A percentile compares a stretch with the other conserved stretches of the same genome.
phyloP scores from a whole-genome alignment of 2,797 vertebrate genomes.

The Pitangus sulphuratus region DNA sequence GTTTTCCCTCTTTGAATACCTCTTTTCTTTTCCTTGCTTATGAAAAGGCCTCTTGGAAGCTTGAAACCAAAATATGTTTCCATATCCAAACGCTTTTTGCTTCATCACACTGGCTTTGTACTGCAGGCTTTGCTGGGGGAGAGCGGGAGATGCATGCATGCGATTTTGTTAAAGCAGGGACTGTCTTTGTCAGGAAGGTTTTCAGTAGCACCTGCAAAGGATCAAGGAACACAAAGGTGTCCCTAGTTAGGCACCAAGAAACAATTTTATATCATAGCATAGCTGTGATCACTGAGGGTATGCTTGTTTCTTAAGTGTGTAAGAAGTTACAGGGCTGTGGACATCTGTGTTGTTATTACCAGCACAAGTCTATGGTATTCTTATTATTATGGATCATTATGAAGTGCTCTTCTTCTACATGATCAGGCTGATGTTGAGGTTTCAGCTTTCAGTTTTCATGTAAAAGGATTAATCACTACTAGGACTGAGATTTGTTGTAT shows the following conservation, averaged over 20 bases:
- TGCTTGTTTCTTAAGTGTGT: background rate
- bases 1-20: background rate
- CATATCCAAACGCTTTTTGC: constrained; percentile 51
- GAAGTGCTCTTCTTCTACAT: background rate
- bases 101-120: constrained; percentile 50
- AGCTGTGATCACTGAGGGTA: background rate
- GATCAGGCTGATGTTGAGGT: background rate
- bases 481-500: background rate
- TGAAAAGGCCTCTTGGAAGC: constrained; percentile 38
- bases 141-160: background rate
- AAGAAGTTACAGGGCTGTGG: background rate
- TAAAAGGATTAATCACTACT: background rate
- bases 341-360: background rate
- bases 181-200: background rate
- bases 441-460: background rate
- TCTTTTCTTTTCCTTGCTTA: constrained; percentile 59
- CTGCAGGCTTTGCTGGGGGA: constrained; percentile 1
- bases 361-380: background rate
- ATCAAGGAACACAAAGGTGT: background rate
- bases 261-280: background rate
- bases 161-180: background rate
- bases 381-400: background rate
- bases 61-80: constrained; percentile 39
- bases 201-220: background rate
- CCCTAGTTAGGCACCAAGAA: background rate